phyloP scores from a whole-genome alignment of 2,888 invertebrate genomes.

The Mesochorus sp. region DNA sequence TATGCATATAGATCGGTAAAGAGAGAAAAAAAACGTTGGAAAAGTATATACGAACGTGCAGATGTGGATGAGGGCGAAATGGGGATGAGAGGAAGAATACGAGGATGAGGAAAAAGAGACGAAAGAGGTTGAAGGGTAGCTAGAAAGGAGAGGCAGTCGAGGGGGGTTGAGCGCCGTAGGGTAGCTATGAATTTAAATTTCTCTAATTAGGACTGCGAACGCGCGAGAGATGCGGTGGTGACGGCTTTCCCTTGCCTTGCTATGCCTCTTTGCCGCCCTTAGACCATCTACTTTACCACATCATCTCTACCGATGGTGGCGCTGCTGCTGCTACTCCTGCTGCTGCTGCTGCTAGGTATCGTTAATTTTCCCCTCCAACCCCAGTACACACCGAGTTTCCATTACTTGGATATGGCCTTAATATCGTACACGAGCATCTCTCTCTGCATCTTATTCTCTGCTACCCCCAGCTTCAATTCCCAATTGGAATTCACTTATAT shows the following conservation, averaged over 20 bases:
- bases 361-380: constrained; percentile 60
- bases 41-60: constrained; percentile 10
- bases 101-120: constrained; percentile 52
- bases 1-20: constrained; percentile 21
- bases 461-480: constrained; percentile 21
- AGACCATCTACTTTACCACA: constrained; percentile 63
- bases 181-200: constrained; percentile 81
- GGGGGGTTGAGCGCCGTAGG: constrained; percentile 72
- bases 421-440: neutral
- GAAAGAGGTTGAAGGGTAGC: constrained; percentile 47
- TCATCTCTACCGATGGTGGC: constrained; percentile 40
- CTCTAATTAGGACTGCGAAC: constrained; percentile 80
- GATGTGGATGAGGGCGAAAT: constrained; percentile 45
- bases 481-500: too few relatives aligned
- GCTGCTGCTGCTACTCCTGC: constrained; percentile 42
- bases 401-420: constrained; percentile 40
- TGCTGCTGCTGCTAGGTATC: constrained; percentile 63
- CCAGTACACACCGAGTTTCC: constrained; percentile 59
- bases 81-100: constrained; percentile 61
- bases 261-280: neutral
- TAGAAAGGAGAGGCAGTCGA: constrained; percentile 16
- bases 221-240: constrained; percentile 63
- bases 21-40: constrained; percentile 37
- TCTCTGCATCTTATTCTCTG: neutral
- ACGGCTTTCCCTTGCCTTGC: constrained; percentile 20